Evolutionary conservation across 2,113 vertebrate genomes (phyloP).

Genomic region (Gopherus evgoodei): DNA sequence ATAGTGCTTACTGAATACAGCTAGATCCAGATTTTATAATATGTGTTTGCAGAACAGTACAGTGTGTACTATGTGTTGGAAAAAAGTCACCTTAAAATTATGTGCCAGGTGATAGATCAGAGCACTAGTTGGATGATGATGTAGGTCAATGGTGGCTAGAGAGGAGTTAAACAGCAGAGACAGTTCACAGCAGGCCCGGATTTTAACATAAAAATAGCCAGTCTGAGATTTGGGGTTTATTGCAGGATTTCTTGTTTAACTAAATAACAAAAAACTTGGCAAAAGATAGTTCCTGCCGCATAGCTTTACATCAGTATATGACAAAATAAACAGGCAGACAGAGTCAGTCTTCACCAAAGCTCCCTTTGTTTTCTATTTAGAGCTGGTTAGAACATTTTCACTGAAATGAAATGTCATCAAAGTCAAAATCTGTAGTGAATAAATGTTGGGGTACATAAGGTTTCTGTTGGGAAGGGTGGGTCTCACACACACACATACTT

Average conservation of each 20-base stretch:
- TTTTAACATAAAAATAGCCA: neutral
- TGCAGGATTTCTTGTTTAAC: neutral
- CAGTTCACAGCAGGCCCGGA: neutral
- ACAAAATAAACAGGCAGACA: neutral
- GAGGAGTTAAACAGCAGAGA: neutral
- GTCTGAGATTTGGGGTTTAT: neutral
- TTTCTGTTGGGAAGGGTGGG: neutral
- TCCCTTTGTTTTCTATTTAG: neutral
- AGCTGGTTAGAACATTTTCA: neutral
- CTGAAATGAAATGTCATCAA: neutral
- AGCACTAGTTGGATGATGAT: neutral
- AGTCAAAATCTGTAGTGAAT: neutral
- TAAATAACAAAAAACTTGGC: neutral
- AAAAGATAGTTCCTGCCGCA: neutral
- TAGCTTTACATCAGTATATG: neutral
- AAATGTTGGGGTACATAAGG: neutral
- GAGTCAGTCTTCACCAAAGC: neutral
- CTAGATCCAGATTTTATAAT: neutral
- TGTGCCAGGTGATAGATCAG: neutral
- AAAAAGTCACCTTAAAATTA: conserved; percentile 4
- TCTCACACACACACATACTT: too few relatives aligned
- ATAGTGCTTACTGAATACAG: neutral
- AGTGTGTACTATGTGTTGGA: too few relatives aligned
- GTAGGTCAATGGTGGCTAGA: neutral
- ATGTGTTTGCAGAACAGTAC: too few relatives aligned